Base-by-base conservation (phyloP, 2,797 vertebrate species). In the Pelodytes ibericus region DNA sequence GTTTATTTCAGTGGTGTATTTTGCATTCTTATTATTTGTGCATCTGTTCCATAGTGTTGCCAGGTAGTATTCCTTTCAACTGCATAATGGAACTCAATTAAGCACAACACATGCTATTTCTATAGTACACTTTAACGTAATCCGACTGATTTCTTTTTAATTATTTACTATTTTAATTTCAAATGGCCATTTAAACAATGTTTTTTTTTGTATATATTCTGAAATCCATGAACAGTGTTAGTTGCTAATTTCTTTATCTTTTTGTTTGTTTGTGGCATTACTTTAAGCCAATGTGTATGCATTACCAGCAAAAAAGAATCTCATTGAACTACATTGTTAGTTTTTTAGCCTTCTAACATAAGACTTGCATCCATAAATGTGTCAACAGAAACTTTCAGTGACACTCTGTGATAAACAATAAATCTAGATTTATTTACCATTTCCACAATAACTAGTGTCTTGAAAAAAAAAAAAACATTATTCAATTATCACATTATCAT, bases 51-150 rank as follows among this genome's bases (percentile, higher is more conserved):
- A 29, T 59, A 30, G 8, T 47, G 57, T n/a, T 71, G 33, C 57
- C 68, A 71, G 68, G 68, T 71, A 71, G 31, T 60, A 29, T 71
- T 71, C 11, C n/a, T 71, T 60, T 59, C 68, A 59, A 20, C 57
- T 60, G 57, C 16, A 71, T 71, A 60, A 71, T 60, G 4, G 68
- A 60, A 71, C 15, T 58, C 30, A 70, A 58, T 70, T 70, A 70
- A 57, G 64, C 9, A 20, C 47, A 69, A 57, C 49, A 69, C 30
- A 57, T 69, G 66, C 15, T 69, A 69, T 30, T 33, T 57, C 29
- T 69, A 69, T n/a, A 57, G 49, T 69, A 33, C 11, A 33, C 25
- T 69, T 33, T 68, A 56, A 56, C 29, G 53, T 30, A 51, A 68
- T 68, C 13, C 22, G 10, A 31, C 44, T 51, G 26, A n/a, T 6